A percentile compares a stretch with the other conserved stretches of the same genome.
These are phyloP conservation scores for Tetropium fuscum DNA, from an alignment of 2,888 invertebrate species.

Conservation along the genomic window DNA sequence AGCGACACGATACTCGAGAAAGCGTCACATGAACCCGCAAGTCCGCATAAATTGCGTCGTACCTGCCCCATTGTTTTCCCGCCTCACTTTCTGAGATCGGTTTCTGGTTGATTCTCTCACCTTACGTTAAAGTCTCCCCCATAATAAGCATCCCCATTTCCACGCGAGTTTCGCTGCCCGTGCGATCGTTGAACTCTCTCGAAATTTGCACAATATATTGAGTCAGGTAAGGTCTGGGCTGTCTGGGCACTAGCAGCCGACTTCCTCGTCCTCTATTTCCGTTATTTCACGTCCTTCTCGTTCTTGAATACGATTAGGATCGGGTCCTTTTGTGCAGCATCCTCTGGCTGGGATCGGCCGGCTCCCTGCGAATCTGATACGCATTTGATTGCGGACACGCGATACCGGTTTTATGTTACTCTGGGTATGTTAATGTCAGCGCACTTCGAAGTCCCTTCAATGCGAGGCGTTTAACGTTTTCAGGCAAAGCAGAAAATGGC, in stretches of 20 bases:
- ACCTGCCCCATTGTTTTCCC: slow-evolving; percentile 15
- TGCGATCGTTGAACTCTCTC: slow-evolving; percentile 27
- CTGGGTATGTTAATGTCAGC: slow-evolving; percentile 45
- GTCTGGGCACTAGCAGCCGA: slow-evolving; percentile 20
- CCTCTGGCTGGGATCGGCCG: slow-evolving; percentile 25
- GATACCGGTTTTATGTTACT: slow-evolving; percentile 51
- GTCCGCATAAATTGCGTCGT: slow-evolving; percentile 3
- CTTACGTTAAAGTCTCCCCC: slow-evolving; percentile 15
- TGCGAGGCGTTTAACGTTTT: slow-evolving; percentile 29
- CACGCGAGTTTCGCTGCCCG: slow-evolving; percentile 4
- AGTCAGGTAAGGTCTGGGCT: slow-evolving; percentile 28
- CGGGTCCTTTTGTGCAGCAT: slow-evolving; percentile 35
- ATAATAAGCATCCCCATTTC: slow-evolving; percentile 1
- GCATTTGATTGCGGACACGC: slow-evolving; percentile 50
- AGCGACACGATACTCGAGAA: slow-evolving; percentile 1
- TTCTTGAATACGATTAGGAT: slow-evolving; percentile 35
- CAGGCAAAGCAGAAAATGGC: slow-evolving; percentile 32
- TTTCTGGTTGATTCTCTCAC: slow-evolving; percentile 18
- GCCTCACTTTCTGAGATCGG: slow-evolving; percentile 9
- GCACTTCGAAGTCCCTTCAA: slow-evolving; percentile 30
- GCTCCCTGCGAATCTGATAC: slow-evolving; percentile 45
- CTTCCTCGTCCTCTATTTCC: slow-evolving; percentile 40
- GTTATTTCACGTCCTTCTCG: slow-evolving; percentile 32
- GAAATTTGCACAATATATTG: slow-evolving; percentile 26
- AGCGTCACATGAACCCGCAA: slow-evolving; percentile 1